Evolutionary conservation across 2,113 vertebrate genomes (phyloP).

Genomic region (Osmerus eperlanus): DNA sequence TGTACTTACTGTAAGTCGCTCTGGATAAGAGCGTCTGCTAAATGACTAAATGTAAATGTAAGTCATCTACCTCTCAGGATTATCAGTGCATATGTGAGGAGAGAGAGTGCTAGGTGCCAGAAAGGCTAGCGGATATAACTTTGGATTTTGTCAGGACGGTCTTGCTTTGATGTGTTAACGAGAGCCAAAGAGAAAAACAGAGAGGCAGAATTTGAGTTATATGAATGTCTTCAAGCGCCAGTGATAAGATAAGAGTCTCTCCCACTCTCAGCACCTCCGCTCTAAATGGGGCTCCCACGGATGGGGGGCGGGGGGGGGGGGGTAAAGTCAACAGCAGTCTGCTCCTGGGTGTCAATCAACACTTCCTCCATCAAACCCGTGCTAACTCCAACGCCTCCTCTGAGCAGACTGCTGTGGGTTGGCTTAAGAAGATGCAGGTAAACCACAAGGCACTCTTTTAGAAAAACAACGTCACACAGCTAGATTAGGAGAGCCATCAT

Average conservation of each 20-base stretch:
- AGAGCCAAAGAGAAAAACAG: background rate
- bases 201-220: background rate
- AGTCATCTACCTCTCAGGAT: too few species aligned
- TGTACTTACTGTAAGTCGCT: too few species aligned
- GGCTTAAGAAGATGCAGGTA: too few species aligned
- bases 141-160: background rate
- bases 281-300: constrained; percentile 49
- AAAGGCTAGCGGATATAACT: too few species aligned
- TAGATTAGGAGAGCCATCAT: background rate
- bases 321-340: constrained; percentile 53
- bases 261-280: constrained; percentile 47
- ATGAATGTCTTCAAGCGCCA: constrained; percentile 24
- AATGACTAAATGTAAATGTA: too few species aligned
- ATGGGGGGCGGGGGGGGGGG: constrained; percentile 19
- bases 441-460: too few species aligned
- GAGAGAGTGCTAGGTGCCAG: too few species aligned
- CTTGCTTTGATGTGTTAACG: background rate
- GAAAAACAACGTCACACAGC: background rate
- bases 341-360: constrained; percentile 43
- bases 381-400: too few species aligned
- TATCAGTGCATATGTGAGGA: too few species aligned
- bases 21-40: too few species aligned
- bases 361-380: constrained; percentile 41
- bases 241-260: constrained; percentile 51
- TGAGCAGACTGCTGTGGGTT: too few species aligned